Base-by-base conservation (phyloP, 2,113 vertebrate species). In the Zeus faber region DNA sequence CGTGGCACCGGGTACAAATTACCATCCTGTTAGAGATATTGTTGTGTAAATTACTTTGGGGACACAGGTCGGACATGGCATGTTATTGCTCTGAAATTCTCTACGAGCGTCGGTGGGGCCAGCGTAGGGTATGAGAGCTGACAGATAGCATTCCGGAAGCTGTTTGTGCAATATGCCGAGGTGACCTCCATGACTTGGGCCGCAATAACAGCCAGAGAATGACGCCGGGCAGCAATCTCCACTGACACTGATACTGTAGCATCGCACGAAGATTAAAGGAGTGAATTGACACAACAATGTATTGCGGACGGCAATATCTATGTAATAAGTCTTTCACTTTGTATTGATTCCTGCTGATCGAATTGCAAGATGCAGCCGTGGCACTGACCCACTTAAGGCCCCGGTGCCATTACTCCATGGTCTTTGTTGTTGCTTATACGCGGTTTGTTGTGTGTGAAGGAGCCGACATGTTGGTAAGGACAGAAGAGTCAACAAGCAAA, bases 171-270 rank as follows among this genome's bases (percentile, higher is more conserved):
- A 83, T 77, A 79, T 80, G 77, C 73, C 31, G 70, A 58, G 59
- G 27, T 74, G 76, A 83, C 81, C 82, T 53, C 63, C 52, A 49
- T 39, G 66, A 73, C 78, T 80, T 62, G 58, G 62, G 74, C 70
- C 74, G 79, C 81, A 87, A 85, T 84, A 84, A 85, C 76, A 71
- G 79, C 62, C 70, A 58, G 56, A 77, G 72, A 77, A 77, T 79
- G 37, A 58, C n/a, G 35, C 46, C 25, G 11, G 80, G 72, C 80
- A 72, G 72, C 83, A 84, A 85, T 85, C 68, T 77, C 66, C 50
- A 54, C 39, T 41, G 66, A 67, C 62, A 26, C 43, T 14, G 33
- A 33, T 7, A 37, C 7, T 67, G 80, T 78, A 68, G 57, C 62
- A 65, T 78, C 79, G 49, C 66, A 66, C 24, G 2, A 23, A 21